These are phyloP conservation scores for Melolontha melolontha DNA, from an alignment of 2,888 invertebrate species.

Conservation along the genomic window DNA sequence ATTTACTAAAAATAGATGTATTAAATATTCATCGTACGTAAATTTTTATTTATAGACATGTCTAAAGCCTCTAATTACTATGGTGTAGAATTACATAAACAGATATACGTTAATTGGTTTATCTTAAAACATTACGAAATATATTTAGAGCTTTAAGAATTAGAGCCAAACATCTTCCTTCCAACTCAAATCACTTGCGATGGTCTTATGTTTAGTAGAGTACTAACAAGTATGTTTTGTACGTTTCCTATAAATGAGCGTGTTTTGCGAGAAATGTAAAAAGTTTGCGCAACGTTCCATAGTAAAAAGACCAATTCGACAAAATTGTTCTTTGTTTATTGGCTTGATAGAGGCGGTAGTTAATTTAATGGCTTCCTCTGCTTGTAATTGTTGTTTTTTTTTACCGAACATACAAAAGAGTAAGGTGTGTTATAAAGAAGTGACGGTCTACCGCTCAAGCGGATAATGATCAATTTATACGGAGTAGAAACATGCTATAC, in stretches of 20 bases:
- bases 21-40: too few relatives aligned
- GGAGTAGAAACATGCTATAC: conserved; percentile 42
- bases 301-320: conserved; percentile 26
- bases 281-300: conserved; percentile 6
- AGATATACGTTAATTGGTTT: too few relatives aligned
- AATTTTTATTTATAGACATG: too few relatives aligned
- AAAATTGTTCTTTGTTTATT: conserved; percentile 31
- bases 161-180: too few relatives aligned
- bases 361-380: conserved; percentile 32
- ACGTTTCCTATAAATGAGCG: conserved; percentile 16
- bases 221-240: too few relatives aligned
- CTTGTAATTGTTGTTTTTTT: conserved; percentile 14
- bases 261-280: conserved; percentile 7
- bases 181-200: too few relatives aligned
- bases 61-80: too few relatives aligned
- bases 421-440: conserved; percentile 43
- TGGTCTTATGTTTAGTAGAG: too few relatives aligned
- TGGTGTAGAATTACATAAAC: too few relatives aligned
- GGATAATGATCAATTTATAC: conserved; percentile 45
- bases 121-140: too few relatives aligned
- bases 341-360: conserved; percentile 31
- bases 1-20: too few relatives aligned
- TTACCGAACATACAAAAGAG: conserved; percentile 9
- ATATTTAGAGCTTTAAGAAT: too few relatives aligned
- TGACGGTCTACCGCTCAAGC: conserved; percentile 32